These are phyloP conservation scores for Catharus bicknelli DNA, from an alignment of 2,113 vertebrate species.

Conservation along the genomic window DNA sequence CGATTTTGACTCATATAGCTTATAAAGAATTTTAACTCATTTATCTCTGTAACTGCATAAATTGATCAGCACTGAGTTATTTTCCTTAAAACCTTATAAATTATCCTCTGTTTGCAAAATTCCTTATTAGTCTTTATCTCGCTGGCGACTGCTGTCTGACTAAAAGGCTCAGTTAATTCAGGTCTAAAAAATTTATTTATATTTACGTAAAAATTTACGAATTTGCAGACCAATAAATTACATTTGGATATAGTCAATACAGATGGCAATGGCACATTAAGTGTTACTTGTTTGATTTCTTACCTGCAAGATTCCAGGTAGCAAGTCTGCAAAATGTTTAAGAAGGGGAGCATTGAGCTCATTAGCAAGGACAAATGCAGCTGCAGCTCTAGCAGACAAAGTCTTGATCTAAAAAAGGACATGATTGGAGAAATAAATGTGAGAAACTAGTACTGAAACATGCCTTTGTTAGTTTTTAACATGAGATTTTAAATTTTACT, in stretches of 20 bases:
- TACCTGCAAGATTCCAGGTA: slow-evolving; percentile 95
- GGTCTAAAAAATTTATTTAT: not conserved
- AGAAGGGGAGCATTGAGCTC: slow-evolving; percentile 91
- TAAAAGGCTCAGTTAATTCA: not conserved
- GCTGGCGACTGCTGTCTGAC: not conserved
- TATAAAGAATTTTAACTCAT: not conserved
- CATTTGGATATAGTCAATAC: not conserved
- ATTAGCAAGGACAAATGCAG: slow-evolving; percentile 94
- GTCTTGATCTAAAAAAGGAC: slow-evolving; percentile 86
- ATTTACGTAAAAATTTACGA: not conserved
- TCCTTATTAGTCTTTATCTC: not conserved
- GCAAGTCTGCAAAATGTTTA: slow-evolving; percentile 94
- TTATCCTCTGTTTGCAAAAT: not conserved
- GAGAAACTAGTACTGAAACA: not conserved
- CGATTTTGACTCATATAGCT: not conserved
- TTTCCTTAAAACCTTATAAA: not conserved
- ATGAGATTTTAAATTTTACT: not conserved
- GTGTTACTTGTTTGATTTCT: not conserved
- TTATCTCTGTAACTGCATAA: not conserved
- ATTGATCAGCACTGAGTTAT: not conserved
- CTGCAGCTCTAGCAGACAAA: slow-evolving; percentile 90
- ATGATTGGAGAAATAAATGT: not conserved
- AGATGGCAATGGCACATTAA: not conserved
- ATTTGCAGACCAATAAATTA: not conserved
- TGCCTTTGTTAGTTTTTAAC: not conserved